These are phyloP conservation scores for Jaculus jaculus DNA, from an alignment of 2,113 vertebrate species.

Conservation along the genomic window DNA sequence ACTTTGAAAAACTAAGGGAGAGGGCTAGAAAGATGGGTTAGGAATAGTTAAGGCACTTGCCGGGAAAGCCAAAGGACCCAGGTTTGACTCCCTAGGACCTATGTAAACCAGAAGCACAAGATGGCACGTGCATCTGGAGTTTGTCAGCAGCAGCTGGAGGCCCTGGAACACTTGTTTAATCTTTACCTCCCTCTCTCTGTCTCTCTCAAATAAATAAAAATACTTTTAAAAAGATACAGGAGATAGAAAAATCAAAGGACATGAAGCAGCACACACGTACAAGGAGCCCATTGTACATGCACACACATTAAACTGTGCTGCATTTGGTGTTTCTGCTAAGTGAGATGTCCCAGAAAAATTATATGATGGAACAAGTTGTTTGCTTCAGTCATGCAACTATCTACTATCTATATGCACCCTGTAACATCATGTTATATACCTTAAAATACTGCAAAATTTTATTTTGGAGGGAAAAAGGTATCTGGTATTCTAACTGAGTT, in stretches of 20 bases:
- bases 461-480: neutral
- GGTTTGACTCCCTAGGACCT: too few relatives aligned
- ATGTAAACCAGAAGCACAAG: too few relatives aligned
- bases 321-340: neutral
- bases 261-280: neutral
- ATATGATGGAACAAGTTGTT: neutral
- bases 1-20: too few relatives aligned
- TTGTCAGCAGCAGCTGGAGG: too few relatives aligned
- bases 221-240: neutral
- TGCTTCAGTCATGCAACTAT: neutral
- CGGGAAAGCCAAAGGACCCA: too few relatives aligned
- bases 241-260: neutral
- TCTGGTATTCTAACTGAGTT: neutral
- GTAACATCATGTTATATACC: neutral
- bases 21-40: too few relatives aligned
- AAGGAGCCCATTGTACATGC: neutral
- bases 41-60: too few relatives aligned
- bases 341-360: neutral
- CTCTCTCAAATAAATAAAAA: too few relatives aligned
- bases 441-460: neutral
- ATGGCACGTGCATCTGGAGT: too few relatives aligned
- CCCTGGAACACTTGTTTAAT: too few relatives aligned
- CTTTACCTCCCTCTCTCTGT: too few relatives aligned
- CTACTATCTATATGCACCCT: too few relatives aligned
- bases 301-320: neutral